Evolutionary conservation across 2,888 invertebrate genomes (phyloP).

Genomic region (Sinodicranocentrus sp.): DNA sequence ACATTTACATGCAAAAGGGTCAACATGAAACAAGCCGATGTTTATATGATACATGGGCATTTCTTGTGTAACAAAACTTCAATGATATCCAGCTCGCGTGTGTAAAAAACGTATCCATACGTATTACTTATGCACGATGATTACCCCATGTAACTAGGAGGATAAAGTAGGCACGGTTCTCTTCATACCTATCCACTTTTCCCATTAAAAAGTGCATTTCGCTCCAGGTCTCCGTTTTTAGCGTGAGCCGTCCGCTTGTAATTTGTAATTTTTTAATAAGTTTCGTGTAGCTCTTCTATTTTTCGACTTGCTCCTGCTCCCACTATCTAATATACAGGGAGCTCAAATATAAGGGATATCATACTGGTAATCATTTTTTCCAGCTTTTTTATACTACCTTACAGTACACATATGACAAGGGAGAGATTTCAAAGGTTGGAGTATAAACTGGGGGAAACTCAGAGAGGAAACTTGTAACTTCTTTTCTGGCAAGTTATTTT

Average conservation of each 20-base stretch:
- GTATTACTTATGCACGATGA: constrained; percentile 44
- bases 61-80: background rate
- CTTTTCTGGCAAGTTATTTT: too few species aligned
- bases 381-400: too few species aligned
- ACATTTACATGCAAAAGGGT: constrained; percentile 33
- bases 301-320: too few species aligned
- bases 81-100: constrained; percentile 5
- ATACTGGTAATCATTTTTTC: too few species aligned
- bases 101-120: constrained; percentile 3
- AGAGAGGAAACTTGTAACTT: too few species aligned
- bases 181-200: constrained; percentile 29
- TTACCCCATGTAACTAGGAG: constrained; percentile 34
- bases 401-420: too few species aligned
- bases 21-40: constrained; percentile 38
- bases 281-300: constrained; percentile 66
- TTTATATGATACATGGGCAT: background rate
- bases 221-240: constrained; percentile 48
- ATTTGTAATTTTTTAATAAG: constrained; percentile 71
- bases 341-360: too few species aligned
- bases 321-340: too few species aligned
- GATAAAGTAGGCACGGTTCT: too few species aligned
- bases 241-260: constrained; percentile 65
- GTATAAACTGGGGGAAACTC: too few species aligned
- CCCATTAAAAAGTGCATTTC: constrained; percentile 61
- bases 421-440: too few species aligned